Percentiles rank a stretch among this genome's conserved stretches.
phyloP scores from a whole-genome alignment of 2,797 vertebrate genomes.

The Betta splendens region DNA sequence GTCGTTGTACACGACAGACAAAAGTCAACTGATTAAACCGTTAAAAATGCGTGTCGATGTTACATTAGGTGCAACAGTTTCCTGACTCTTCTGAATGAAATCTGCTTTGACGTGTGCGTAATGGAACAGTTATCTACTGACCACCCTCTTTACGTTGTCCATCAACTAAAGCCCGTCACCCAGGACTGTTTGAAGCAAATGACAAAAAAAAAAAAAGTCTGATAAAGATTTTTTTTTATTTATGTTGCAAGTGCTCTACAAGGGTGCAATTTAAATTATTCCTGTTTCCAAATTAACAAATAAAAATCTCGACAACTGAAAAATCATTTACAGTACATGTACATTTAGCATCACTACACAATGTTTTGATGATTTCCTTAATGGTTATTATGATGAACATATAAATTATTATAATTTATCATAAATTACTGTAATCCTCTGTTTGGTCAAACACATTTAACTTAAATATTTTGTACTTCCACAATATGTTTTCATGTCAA shows the following conservation, averaged over 20 bases:
- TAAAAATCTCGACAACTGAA: slow-evolving; percentile 61
- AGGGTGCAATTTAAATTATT: slow-evolving; percentile 69
- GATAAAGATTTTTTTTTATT: slow-evolving; percentile 72
- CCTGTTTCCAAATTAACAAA: slow-evolving; percentile 75
- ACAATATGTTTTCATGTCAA: not conserved
- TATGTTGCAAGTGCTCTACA: slow-evolving; percentile 83
- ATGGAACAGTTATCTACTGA: too few relatives aligned
- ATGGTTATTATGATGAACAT: slow-evolving; percentile 49
- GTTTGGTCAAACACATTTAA: slow-evolving; percentile 23
- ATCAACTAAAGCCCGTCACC: too few relatives aligned
- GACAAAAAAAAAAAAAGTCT: too few relatives aligned
- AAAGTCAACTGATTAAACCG: too few relatives aligned
- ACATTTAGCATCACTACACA: slow-evolving; percentile 56
- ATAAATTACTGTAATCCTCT: slow-evolving; percentile 66
- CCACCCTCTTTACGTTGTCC: too few relatives aligned
- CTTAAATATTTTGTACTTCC: not conserved
- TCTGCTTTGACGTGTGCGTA: too few relatives aligned
- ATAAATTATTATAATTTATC: slow-evolving; percentile 60
- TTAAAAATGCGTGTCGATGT: too few relatives aligned
- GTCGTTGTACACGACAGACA: too few relatives aligned
- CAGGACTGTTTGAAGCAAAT: slow-evolving; percentile 44
- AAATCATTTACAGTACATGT: slow-evolving; percentile 60
- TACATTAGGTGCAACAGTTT: too few relatives aligned
- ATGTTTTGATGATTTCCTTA: slow-evolving; percentile 39
- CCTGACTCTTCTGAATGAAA: too few relatives aligned